Evolutionary conservation across 2,888 invertebrate genomes (phyloP).

Genomic region (Ypsolopha sequella): DNA sequence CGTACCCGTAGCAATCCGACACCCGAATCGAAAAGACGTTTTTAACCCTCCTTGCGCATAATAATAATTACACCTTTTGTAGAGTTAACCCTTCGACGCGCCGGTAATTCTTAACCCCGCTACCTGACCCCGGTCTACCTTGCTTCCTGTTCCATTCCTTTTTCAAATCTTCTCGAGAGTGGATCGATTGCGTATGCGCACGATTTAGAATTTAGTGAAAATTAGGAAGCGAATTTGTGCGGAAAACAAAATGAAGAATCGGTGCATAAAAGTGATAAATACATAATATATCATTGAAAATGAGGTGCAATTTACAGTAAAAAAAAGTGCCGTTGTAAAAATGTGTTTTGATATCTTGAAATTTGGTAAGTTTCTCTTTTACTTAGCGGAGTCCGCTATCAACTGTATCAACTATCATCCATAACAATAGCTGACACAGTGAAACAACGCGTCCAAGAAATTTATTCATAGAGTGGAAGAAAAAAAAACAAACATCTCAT

Average conservation of each 20-base stretch:
- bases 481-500: conserved; percentile 39
- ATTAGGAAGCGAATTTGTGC: conserved; percentile 13
- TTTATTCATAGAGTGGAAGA: conserved; percentile 9
- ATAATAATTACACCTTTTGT: conserved; percentile 63
- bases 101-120: conserved; percentile 58
- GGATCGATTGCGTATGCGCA: conserved; percentile 36
- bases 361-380: not conserved
- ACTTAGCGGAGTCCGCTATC: not conserved
- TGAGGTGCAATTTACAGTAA: not conserved
- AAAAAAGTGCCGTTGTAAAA: not conserved
- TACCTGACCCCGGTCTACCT: conserved; percentile 60
- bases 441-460: not conserved
- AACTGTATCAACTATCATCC: too few species aligned
- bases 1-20: conserved; percentile 40
- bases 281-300: not conserved
- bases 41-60: conserved; percentile 44
- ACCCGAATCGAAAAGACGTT: conserved; percentile 35
- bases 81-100: conserved; percentile 63
- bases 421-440: not conserved
- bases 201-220: conserved; percentile 22
- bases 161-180: conserved; percentile 43
- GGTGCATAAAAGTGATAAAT: not conserved
- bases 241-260: conserved; percentile 1
- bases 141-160: conserved; percentile 65
- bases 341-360: not conserved